Conservation (phyloP, 1,140 invertebrate species). For the Streblospio benedicti region DNA sequence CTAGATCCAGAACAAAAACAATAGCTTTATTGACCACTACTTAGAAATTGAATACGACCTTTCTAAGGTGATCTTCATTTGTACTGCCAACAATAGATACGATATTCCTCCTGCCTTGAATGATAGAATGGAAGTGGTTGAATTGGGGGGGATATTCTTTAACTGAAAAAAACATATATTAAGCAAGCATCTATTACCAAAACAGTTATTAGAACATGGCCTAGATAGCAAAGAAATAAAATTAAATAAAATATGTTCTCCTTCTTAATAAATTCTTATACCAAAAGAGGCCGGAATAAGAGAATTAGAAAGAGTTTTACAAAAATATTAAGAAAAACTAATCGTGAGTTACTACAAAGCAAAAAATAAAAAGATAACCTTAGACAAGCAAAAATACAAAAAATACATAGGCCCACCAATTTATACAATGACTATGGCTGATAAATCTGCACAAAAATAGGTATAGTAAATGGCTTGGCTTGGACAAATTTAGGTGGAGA, state of each 20-base stretch:
- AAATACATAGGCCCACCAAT: conserved; percentile 88
- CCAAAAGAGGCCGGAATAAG: conserved; percentile 90
- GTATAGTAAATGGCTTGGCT: conserved; percentile 94
- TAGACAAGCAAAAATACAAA: conserved; percentile 68
- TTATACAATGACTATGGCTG: conserved; percentile 89
- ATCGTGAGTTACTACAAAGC: conserved; percentile 81
- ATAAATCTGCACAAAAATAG: conserved; percentile 82
- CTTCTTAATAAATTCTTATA: conserved; percentile 89
- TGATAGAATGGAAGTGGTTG: conserved; percentile 99
- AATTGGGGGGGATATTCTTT: conserved; percentile 96
- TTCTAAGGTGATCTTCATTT: conserved; percentile 93
- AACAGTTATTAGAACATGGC: conserved; percentile 69
- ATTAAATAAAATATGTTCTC: conserved; percentile 66
- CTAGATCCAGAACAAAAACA: conserved; percentile 96
- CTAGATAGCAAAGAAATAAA: conserved; percentile 63
- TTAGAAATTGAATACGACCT: conserved; percentile 93
- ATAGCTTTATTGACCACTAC: conserved; percentile 96
- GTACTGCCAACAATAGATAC: conserved; percentile 91
- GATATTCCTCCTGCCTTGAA: conserved; percentile 92
- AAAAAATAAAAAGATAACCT: conserved; percentile 42
- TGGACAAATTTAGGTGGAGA: conserved; percentile 99
- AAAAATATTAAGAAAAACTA: conserved; percentile 87
- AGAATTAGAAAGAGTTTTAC: conserved; percentile 96
- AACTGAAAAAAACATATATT: conserved; percentile 97
- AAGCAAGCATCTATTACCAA: conserved; percentile 73